Percentiles rank a stretch among this genome's conserved stretches.
Evolutionary conservation across 1,140 invertebrate genomes (phyloP).

Genomic region (Diachasma alloeum): DNA sequence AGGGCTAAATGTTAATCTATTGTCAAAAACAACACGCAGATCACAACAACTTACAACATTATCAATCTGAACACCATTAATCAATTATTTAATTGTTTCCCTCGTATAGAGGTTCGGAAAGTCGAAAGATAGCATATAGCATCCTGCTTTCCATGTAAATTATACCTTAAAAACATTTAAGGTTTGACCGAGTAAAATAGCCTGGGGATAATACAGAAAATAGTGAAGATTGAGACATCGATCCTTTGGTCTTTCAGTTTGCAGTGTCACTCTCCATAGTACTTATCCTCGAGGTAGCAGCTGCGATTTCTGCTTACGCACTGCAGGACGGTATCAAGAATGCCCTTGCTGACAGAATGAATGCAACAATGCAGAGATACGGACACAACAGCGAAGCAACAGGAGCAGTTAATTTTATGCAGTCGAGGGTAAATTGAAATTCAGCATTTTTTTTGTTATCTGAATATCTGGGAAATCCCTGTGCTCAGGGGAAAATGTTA

Average conservation of each 20-base stretch:
- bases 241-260: constrained; percentile 71
- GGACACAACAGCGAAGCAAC: constrained; percentile 60
- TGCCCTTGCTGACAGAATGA: constrained; percentile 69
- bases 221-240: too few species aligned
- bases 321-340: constrained; percentile 71
- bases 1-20: too few species aligned
- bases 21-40: too few species aligned
- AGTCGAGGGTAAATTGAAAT: constrained; percentile 67
- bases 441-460: not conserved
- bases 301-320: constrained; percentile 81
- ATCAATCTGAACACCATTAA: too few species aligned
- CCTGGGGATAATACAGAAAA: constrained; percentile 9
- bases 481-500: too few species aligned
- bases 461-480: too few species aligned
- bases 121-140: too few species aligned
- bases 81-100: too few species aligned
- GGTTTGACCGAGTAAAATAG: not conserved
- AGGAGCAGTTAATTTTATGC: constrained; percentile 72
- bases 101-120: too few species aligned
- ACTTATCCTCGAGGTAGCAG: constrained; percentile 82
- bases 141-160: too few species aligned
- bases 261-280: constrained; percentile 79
- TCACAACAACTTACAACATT: too few species aligned
- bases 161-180: too few species aligned
- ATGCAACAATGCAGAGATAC: constrained; percentile 68